Evolutionary conservation across 2,888 invertebrate species (phyloP).

Genomic region (Bombylius major): DNA sequence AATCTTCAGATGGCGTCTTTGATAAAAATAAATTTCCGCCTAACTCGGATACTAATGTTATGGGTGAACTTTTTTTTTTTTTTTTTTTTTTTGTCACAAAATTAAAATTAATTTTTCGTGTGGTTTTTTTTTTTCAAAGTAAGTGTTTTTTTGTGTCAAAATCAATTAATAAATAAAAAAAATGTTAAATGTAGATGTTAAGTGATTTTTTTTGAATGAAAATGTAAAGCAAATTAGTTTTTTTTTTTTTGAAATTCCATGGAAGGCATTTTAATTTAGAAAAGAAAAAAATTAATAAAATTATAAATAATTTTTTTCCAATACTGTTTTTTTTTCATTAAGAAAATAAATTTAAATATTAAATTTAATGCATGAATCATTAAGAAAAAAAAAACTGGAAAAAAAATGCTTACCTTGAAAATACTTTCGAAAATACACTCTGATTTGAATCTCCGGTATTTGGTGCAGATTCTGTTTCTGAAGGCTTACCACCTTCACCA

Average conservation of each 20-base stretch:
- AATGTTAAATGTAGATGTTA: conserved; percentile 3
- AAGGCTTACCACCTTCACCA: conserved; percentile 50
- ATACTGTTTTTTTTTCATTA: neutral
- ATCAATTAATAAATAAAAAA: neutral
- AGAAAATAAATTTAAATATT: too few species aligned
- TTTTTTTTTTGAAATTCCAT: conserved; percentile 6
- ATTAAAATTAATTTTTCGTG: conserved; percentile 1
- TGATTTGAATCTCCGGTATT: conserved; percentile 43
- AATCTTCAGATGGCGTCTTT: conserved; percentile 85
- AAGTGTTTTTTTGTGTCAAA: conserved; percentile 5
- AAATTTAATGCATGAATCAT: neutral
- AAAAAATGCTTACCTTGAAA: conserved; percentile 55
- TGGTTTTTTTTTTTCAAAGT: neutral
- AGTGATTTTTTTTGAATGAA: neutral
- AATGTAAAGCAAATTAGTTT: conserved; percentile 3
- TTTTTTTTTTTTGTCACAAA: neutral
- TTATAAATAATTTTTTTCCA: neutral
- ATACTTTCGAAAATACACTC: conserved; percentile 83
- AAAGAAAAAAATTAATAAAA: conserved; percentile 5
- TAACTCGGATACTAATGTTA: conserved; percentile 88
- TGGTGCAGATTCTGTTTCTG: conserved; percentile 33
- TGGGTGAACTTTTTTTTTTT: conserved; percentile 59
- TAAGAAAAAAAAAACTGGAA: conserved; percentile 1
- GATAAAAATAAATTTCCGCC: conserved; percentile 86
- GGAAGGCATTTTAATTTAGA: conserved; percentile 8